phyloP scores from a whole-genome alignment of 2,888 invertebrate species.

The Ectobius pallidus region DNA sequence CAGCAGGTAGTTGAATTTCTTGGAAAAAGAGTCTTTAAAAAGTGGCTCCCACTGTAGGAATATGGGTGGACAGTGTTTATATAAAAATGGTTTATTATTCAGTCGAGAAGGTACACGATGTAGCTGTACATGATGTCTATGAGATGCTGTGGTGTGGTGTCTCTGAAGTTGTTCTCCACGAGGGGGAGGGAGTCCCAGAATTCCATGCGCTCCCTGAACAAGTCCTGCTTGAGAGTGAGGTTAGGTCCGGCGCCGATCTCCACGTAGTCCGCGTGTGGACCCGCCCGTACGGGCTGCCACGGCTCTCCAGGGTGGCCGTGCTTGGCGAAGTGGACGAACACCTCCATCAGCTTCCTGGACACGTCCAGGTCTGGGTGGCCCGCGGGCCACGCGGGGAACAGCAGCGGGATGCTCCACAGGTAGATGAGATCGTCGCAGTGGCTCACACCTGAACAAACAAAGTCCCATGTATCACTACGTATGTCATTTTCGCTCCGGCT shows the following conservation, averaged over 20 bases:
- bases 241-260: constrained; percentile 5
- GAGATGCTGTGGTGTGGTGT: neutral
- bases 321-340: constrained; percentile 59
- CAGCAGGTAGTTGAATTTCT: too few relatives aligned
- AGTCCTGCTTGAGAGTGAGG: constrained; percentile 23
- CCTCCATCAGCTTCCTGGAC: constrained; percentile 52
- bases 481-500: too few relatives aligned
- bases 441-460: constrained; percentile 51
- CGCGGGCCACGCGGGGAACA: constrained; percentile 54
- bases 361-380: constrained; percentile 52
- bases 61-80: too few relatives aligned
- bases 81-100: too few relatives aligned
- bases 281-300: neutral
- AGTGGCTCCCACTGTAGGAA: too few relatives aligned
- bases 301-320: too few relatives aligned
- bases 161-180: constrained; percentile 25
- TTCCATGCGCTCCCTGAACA: constrained; percentile 29
- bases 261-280: neutral
- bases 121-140: constrained; percentile 1
- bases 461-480: too few relatives aligned
- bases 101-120: neutral
- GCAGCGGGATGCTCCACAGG: constrained; percentile 55
- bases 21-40: too few relatives aligned
- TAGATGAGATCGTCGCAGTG: constrained; percentile 63
- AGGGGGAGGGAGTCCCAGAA: constrained; percentile 38